Evolutionary conservation across 2,113 vertebrate genomes (phyloP).

Genomic region (Machaerirhynchus nigripectus): DNA sequence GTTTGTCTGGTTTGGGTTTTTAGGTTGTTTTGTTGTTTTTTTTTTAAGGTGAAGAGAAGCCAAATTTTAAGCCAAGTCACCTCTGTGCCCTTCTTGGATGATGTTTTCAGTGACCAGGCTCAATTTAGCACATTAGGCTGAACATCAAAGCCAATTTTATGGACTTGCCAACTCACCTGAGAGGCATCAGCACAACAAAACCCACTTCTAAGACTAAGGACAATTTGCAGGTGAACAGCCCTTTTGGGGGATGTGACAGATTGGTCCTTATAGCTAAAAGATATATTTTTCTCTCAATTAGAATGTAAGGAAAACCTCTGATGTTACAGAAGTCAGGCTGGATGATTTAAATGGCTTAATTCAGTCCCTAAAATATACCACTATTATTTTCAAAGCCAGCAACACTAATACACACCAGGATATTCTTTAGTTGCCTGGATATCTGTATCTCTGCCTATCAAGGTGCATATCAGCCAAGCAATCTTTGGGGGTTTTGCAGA

Average conservation of each 20-base stretch:
- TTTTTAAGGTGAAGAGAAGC: not conserved
- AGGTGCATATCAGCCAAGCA: not conserved
- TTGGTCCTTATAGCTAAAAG: not conserved
- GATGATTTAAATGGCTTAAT: not conserved
- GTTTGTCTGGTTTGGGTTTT: not conserved
- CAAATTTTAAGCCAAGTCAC: not conserved
- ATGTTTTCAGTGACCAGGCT: not conserved
- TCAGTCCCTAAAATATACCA: not conserved
- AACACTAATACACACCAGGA: not conserved
- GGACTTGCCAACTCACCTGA: not conserved
- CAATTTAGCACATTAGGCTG: not conserved
- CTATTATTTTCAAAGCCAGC: not conserved
- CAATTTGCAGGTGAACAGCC: not conserved
- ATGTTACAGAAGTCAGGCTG: not conserved
- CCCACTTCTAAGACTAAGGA: not conserved
- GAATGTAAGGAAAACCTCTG: not conserved
- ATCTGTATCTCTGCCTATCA: not conserved
- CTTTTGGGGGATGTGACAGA: not conserved
- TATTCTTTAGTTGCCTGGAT: not conserved
- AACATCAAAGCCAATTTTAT: not conserved
- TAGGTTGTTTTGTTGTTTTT: fast-evolving
- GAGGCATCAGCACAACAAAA: not conserved
- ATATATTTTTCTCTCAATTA: not conserved
- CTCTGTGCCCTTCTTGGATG: not conserved
- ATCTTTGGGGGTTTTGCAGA: not conserved